Evolutionary conservation across 2,888 invertebrate species (phyloP), one percentile per base, ranked within the genome.

Genomic region (Amiota mariae): DNA sequence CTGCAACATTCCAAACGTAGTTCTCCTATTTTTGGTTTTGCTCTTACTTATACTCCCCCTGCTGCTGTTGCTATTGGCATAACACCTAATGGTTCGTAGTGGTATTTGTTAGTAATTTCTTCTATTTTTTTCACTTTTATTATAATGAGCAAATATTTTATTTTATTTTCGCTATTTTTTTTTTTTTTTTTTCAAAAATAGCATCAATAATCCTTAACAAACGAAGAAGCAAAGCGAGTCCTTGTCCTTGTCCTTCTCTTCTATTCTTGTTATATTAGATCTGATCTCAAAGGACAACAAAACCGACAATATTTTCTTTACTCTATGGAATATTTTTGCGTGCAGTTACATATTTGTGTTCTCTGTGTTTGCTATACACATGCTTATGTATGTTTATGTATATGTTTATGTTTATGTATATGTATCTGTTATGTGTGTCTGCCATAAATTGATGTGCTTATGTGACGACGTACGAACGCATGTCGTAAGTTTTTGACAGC

Each of bases 171-270:
- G 8, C 11, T 51, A 13, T 47, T 48, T 12, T 24, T 57, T 72
- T 79, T 83, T 80, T 77, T 80, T 79, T 77, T 80, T 79, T 79
- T 80, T 81, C 82, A 80, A 84, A 82, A 79, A 82, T 81, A 79
- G 78, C 83, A 81, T 78, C 83, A 81, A 83, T 85, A 85, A 83
- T 83, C 83, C 73, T 73, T 78, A 79, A 81, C 84, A 83, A 83
- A 82, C 75, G 70, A 79, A 64, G 64, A 48, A 61, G 61, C 46
- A 59, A 48, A 61, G 61, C 46, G 36, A 2, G 36, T 36, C 2
- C 2, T 24, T 24, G 3, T 3, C 24, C 24, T 24, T 24, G 24
- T 36, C 36, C 36, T 36, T 36, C 36, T 0, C 8, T 6, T 36
- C 36, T 36, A 36, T 2, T 36, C 3, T 36, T 36, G 8, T 2